A percentile compares a stretch with the other conserved stretches of the same genome.
phyloP scores from a whole-genome alignment of 2,113 vertebrate genomes.

The Pelecanus crispus region DNA sequence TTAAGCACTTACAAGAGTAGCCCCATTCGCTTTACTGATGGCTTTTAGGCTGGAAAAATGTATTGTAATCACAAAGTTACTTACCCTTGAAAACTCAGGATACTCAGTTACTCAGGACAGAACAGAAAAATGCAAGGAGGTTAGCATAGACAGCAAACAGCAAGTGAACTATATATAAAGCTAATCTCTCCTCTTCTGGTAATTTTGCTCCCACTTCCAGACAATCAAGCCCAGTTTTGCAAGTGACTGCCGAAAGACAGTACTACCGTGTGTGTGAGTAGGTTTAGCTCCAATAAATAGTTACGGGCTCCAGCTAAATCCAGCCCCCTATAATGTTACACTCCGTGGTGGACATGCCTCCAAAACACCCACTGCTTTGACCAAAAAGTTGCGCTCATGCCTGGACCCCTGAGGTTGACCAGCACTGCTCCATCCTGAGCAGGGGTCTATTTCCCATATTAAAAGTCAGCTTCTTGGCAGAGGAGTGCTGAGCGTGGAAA shows the following conservation, averaged over 20 bases:
- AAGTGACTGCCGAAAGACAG: not conserved
- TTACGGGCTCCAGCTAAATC: not conserved
- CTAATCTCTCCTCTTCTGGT: not conserved
- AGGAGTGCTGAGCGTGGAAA: slow-evolving; percentile 25
- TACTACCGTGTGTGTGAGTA: not conserved
- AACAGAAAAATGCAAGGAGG: not conserved
- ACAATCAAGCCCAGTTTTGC: not conserved
- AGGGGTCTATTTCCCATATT: slow-evolving; percentile 2
- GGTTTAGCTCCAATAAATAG: not conserved
- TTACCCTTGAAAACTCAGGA: not conserved
- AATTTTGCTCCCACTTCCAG: not conserved
- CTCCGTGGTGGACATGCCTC: not conserved
- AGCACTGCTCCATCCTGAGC: not conserved
- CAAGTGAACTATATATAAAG: not conserved
- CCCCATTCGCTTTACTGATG: not conserved
- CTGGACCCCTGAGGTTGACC: not conserved
- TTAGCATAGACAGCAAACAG: not conserved
- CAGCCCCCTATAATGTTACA: not conserved
- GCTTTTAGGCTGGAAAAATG: slow-evolving; percentile 24
- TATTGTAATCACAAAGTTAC: not conserved
- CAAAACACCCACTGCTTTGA: not conserved
- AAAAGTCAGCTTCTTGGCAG: slow-evolving; percentile 29
- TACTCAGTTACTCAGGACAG: not conserved
- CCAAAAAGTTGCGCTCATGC: not conserved
- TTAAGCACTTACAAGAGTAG: slow-evolving; percentile 31